phyloP scores from a whole-genome alignment of 2,797 vertebrate species.

The Danio tinwini region DNA sequence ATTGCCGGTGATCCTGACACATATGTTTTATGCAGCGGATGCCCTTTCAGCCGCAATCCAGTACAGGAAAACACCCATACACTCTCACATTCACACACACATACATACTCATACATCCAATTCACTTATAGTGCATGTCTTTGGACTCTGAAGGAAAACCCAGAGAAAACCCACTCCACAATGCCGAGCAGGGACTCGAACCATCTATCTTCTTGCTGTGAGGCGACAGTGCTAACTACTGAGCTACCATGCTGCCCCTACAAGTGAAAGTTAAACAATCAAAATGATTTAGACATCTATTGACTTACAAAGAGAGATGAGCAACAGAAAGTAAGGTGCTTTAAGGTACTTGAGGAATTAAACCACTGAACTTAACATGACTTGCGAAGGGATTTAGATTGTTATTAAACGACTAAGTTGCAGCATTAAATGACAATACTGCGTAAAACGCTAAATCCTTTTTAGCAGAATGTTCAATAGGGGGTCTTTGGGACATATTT shows the following conservation, averaged over 20 bases:
- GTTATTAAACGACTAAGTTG: neutral
- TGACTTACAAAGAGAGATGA: neutral
- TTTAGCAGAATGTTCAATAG: neutral
- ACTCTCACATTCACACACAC: too few relatives aligned
- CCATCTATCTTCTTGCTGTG: too few relatives aligned
- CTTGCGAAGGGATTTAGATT: neutral
- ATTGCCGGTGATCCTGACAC: too few relatives aligned
- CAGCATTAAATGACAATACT: neutral
- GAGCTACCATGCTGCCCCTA: neutral
- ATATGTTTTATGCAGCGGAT: too few relatives aligned
- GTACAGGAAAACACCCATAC: too few relatives aligned
- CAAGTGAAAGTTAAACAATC: neutral
- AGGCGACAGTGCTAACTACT: too few relatives aligned
- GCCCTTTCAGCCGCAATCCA: too few relatives aligned
- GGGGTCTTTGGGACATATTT: neutral
- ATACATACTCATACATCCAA: too few relatives aligned
- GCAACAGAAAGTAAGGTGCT: neutral
- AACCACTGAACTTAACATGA: neutral
- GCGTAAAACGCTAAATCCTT: slow-evolving; percentile 4
- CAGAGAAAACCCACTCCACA: too few relatives aligned
- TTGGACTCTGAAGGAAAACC: too few relatives aligned
- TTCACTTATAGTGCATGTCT: too few relatives aligned
- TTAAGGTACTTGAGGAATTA: neutral
- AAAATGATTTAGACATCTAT: neutral
- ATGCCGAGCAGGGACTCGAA: too few relatives aligned